Conservation (phyloP, 1,140 invertebrate genomes). For the Drosophila pachea region DNA sequence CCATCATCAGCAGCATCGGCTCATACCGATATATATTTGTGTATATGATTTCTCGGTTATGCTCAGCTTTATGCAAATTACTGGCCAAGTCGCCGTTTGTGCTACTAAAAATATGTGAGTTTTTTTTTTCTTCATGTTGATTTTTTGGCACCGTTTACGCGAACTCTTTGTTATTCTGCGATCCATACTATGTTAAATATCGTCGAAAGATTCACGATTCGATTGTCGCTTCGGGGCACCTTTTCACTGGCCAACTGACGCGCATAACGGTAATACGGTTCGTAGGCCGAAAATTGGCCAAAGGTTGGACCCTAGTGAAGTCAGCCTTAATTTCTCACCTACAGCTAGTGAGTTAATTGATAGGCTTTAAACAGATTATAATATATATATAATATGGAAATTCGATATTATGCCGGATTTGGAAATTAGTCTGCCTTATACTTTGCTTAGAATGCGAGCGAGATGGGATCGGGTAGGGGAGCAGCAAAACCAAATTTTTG, state of each 20-base stretch:
- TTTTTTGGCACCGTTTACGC: conserved; percentile 33
- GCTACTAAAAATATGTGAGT: conserved; percentile 40
- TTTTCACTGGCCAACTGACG: conserved; percentile 40
- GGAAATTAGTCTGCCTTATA: too few relatives aligned
- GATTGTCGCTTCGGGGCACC: conserved; percentile 25
- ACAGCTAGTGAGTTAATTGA: too few relatives aligned
- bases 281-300: conserved; percentile 28
- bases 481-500: neutral
- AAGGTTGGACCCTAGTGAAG: neutral
- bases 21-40: neutral
- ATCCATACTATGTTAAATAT: neutral
- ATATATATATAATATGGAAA: too few relatives aligned
- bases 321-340: too few relatives aligned
- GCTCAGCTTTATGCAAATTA: conserved; percentile 52
- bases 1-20: too few relatives aligned
- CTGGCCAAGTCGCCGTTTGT: conserved; percentile 42
- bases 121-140: conserved; percentile 13
- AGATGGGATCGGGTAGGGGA: too few relatives aligned
- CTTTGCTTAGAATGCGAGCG: too few relatives aligned
- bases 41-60: conserved; percentile 27
- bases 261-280: conserved; percentile 38
- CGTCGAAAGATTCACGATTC: conserved; percentile 9
- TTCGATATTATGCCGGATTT: too few relatives aligned
- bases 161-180: neutral
- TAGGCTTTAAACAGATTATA: too few relatives aligned